Conservation (phyloP, 1,140 invertebrate species). For the Pseudomyrmex dendroicus region DNA sequence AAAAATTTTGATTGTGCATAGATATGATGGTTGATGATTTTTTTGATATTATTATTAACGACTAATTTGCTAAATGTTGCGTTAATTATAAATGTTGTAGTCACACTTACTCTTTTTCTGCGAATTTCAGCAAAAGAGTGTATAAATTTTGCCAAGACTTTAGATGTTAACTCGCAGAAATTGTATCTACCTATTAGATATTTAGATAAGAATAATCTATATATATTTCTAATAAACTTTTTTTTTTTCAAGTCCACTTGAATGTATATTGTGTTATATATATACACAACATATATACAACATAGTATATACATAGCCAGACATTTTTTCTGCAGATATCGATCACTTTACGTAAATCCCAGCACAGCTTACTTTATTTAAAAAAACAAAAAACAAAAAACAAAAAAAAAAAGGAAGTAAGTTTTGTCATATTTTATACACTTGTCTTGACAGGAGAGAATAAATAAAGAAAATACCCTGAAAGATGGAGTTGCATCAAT, state of each 20-base stretch:
- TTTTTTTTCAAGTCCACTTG: conserved; percentile 43
- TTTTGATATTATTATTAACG: conserved; percentile 38
- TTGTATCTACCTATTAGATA: conserved; percentile 25
- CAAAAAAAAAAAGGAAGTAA: conserved; percentile 12
- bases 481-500: conserved; percentile 37
- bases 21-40: conserved; percentile 17
- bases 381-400: not conserved
- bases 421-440: conserved; percentile 31
- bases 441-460: not conserved
- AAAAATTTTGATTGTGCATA: conserved; percentile 67
- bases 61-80: not conserved
- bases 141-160: conserved; percentile 14
- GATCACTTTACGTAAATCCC: conserved; percentile 56
- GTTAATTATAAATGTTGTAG: not conserved
- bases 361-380: conserved; percentile 57
- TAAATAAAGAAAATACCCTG: conserved; percentile 1
- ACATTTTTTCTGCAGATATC: conserved; percentile 53
- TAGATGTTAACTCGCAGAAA: conserved; percentile 27
- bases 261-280: conserved; percentile 48
- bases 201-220: conserved; percentile 48
- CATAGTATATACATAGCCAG: not conserved
- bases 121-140: conserved; percentile 8
- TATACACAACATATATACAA: too few species aligned
- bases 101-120: conserved; percentile 5
- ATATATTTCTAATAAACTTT: conserved; percentile 55